These are phyloP conservation scores for Chroicocephalus ridibundus DNA, from an alignment of 2,113 vertebrate genomes.

Conservation along the genomic window DNA sequence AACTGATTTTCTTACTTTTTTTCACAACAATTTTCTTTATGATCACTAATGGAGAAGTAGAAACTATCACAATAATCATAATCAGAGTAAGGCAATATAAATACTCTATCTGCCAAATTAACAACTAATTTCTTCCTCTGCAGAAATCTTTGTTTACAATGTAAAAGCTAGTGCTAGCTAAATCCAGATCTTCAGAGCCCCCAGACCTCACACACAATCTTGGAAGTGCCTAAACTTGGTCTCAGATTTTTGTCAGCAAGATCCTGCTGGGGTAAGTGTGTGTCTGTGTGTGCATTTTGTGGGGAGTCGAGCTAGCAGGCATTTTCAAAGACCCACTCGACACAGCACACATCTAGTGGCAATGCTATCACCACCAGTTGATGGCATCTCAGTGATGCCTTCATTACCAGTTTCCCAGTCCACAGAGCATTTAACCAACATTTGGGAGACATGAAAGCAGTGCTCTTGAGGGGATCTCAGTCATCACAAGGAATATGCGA, in stretches of 20 bases:
- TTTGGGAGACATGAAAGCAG: not conserved
- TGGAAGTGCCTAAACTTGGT: not conserved
- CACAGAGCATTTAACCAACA: not conserved
- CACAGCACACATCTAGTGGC: not conserved
- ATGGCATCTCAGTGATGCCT: not conserved
- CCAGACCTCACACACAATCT: not conserved
- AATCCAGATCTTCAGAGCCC: not conserved
- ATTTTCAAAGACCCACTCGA: not conserved
- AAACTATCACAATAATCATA: not conserved
- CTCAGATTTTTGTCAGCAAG: not conserved
- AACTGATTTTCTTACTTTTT: not conserved
- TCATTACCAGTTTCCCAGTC: not conserved
- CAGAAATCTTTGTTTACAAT: not conserved
- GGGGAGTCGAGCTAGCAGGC: not conserved
- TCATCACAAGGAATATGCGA: not conserved
- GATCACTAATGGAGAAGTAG: not conserved
- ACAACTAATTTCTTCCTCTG: not conserved
- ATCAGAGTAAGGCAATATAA: not conserved
- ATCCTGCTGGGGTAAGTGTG: not conserved
- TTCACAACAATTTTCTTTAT: not conserved
- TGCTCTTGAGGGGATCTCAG: not conserved
- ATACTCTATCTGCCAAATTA: not conserved
- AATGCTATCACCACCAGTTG: not conserved
- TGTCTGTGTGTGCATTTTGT: not conserved
- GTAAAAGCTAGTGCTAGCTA: not conserved